These are phyloP conservation scores for Drosophila suzukii DNA, from an alignment of 1,140 invertebrate species.

Conservation along the genomic window DNA sequence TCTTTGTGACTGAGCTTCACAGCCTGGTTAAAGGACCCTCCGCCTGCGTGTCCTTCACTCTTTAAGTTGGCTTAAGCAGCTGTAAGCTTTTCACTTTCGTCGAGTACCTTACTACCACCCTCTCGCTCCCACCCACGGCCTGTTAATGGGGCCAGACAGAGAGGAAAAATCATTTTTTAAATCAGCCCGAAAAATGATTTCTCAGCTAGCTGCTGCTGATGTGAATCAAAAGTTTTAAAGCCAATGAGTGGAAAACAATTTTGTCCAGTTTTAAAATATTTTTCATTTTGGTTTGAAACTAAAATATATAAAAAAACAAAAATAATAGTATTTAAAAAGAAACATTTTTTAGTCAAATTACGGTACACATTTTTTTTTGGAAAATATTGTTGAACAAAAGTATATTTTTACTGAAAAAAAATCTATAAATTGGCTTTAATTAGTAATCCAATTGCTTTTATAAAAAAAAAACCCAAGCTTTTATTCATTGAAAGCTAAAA, in stretches of 20 bases:
- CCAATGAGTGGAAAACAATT: background rate
- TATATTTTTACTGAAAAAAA: no score
- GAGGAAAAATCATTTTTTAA: background rate
- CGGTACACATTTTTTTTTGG: no score
- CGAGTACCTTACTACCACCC: slow-evolving; percentile 1
- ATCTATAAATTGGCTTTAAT: background rate
- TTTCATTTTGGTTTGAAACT: no score
- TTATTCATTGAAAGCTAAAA: background rate
- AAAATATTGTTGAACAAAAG: no score
- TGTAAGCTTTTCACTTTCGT: slow-evolving; percentile 35
- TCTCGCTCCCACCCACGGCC: background rate
- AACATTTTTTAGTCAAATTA: no score
- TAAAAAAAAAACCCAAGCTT: background rate
- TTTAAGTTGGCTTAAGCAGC: slow-evolving; percentile 43
- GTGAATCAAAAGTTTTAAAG: slow-evolving; percentile 19
- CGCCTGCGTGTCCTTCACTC: slow-evolving; percentile 6
- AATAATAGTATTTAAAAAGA: no score
- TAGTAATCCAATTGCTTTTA: background rate
- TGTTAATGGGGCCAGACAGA: slow-evolving; percentile 7
- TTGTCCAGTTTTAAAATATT: no score
- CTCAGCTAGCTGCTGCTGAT: slow-evolving; percentile 5
- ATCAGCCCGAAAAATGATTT: slow-evolving; percentile 14
- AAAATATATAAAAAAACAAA: no score
- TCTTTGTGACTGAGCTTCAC: slow-evolving; percentile 38
- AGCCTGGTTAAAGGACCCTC: slow-evolving; percentile 21